Evolutionary conservation across 2,888 invertebrate species (phyloP).

Genomic region (Latrodectus hesperus): DNA sequence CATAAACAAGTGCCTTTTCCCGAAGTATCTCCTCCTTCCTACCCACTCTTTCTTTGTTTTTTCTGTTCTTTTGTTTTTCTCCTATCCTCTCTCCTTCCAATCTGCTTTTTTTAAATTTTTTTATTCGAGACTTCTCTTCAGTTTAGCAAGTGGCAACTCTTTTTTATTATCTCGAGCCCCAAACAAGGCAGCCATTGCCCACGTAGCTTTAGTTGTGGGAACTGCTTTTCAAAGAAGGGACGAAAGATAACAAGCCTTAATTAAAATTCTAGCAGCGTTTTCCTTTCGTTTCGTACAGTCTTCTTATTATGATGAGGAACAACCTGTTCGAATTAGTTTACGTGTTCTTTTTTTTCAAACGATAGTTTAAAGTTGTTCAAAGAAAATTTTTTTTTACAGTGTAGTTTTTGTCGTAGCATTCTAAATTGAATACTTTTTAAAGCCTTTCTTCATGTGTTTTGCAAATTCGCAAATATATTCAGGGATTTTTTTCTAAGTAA

Average conservation of each 20-base stretch:
- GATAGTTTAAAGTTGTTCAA: neutral
- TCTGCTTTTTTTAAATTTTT: neutral
- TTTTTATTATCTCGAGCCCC: constrained; percentile 1
- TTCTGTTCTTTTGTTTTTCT: too few relatives aligned
- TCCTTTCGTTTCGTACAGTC: constrained; percentile 13
- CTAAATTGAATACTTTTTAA: too few relatives aligned
- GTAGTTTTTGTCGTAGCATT: too few relatives aligned
- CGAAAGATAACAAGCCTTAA: constrained; percentile 57
- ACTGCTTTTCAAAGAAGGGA: constrained; percentile 4
- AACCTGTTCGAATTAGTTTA: constrained; percentile 49
- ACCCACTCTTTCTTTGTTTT: too few relatives aligned
- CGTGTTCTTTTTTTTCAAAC: constrained; percentile 8
- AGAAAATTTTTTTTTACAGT: neutral
- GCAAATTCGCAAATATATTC: too few relatives aligned
- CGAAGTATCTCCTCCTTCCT: too few relatives aligned
- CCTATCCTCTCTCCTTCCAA: neutral
- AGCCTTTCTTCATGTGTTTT: too few relatives aligned
- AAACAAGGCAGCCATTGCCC: constrained; percentile 17
- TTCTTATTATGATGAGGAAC: constrained; percentile 39
- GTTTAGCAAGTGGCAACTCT: constrained; percentile 8
- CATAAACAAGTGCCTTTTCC: too few relatives aligned
- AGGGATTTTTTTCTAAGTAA: too few relatives aligned
- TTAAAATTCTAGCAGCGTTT: constrained; percentile 58
- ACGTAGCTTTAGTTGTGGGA: neutral
- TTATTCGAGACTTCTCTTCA: neutral